Evolutionary conservation across 2,113 vertebrate species (phyloP).

Genomic region (human (Homo sapiens)): DNA sequence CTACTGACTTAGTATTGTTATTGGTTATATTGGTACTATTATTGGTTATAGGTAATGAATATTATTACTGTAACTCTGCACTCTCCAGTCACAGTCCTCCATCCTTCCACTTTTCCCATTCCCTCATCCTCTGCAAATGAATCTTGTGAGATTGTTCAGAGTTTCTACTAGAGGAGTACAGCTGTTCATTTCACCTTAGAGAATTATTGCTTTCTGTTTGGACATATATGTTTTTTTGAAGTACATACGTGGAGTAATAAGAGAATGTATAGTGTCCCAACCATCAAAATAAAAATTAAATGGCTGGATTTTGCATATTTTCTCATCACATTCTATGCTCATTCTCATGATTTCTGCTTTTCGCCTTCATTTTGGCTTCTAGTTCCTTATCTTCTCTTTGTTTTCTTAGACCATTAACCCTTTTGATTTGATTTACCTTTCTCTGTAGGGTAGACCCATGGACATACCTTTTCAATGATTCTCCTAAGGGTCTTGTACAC

Average conservation of each 20-base stretch:
- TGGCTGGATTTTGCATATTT: not conserved
- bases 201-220: conserved; percentile 26
- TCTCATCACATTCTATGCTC: not conserved
- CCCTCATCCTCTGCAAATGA: not conserved
- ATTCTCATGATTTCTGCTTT: not conserved
- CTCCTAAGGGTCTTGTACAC: not conserved
- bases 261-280: not conserved
- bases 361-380: not conserved
- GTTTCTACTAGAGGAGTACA: not conserved
- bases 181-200: conserved; percentile 16
- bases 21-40: not conserved
- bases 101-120: not conserved
- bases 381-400: conserved; percentile 3
- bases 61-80: not conserved
- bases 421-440: conserved; percentile 34
- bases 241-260: not conserved
- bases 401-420: conserved; percentile 1
- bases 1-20: not conserved
- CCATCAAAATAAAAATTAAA: conserved; percentile 39
- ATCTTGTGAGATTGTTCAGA: not conserved
- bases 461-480: not conserved
- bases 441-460: not conserved
- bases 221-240: not conserved
- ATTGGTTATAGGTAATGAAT: not conserved
- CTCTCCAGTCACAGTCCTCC: not conserved